Evolutionary conservation across 2,888 invertebrate species (phyloP).

Genomic region (Limnephilus rhombicus): DNA sequence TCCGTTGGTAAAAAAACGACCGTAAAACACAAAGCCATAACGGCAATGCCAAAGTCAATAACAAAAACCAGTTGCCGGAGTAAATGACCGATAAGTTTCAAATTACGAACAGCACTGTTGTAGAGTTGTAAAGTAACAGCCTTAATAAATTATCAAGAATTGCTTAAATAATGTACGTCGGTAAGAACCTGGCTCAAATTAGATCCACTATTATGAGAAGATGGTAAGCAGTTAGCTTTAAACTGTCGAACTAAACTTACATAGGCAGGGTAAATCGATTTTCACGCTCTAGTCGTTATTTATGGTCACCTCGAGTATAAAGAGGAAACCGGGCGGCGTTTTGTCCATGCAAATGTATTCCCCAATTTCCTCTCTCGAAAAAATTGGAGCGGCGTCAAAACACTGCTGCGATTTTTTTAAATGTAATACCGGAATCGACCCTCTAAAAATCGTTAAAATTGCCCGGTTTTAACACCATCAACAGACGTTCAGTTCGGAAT

Average conservation of each 20-base stretch:
- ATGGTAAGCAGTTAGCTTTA: neutral
- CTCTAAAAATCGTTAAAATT: no score
- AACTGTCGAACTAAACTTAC: neutral
- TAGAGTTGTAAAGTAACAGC: neutral
- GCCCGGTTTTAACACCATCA: no score
- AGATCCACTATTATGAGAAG: neutral
- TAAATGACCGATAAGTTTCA: neutral
- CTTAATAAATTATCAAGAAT: neutral
- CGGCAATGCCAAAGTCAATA: neutral
- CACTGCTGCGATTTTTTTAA: no score
- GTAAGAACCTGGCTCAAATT: neutral
- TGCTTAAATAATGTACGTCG: neutral
- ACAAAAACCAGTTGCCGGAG: neutral
- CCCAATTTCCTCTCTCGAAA: no score
- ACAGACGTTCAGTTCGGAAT: no score
- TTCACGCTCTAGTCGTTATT: neutral
- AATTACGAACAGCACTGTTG: neutral
- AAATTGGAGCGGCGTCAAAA: no score
- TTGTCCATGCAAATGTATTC: no score
- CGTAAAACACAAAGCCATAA: neutral
- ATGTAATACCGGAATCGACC: no score
- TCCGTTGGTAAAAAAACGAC: neutral
- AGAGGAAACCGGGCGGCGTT: no score
- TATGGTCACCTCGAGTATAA: neutral
- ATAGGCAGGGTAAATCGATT: neutral